Evolutionary conservation across 2,113 vertebrate genomes (phyloP).

Genomic region (Elanus axillaris): DNA sequence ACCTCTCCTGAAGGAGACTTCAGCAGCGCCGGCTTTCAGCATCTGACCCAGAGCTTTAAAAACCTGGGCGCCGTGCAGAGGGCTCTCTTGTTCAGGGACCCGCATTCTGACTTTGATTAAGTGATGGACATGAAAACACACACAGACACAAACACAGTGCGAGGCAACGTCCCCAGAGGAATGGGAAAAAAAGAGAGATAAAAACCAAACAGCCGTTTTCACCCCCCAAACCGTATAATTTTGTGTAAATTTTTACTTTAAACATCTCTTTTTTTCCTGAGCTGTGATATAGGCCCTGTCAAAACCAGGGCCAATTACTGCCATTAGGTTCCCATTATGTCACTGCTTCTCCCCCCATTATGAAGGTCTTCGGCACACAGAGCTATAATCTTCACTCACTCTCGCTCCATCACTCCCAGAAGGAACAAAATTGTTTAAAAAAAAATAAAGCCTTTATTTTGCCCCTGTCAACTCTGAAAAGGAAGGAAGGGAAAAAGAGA

Average conservation of each 20-base stretch:
- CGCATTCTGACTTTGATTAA: slow-evolving; percentile 58
- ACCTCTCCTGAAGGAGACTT: slow-evolving; percentile 1
- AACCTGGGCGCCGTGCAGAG: rapidly evolving
- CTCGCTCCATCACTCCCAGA: slow-evolving; percentile 91
- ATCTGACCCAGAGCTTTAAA: slow-evolving; percentile 16
- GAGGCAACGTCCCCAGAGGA: slow-evolving; percentile 59
- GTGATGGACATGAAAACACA: slow-evolving; percentile 63
- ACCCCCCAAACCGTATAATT: slow-evolving; percentile 91
- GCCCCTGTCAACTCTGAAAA: slow-evolving; percentile 84
- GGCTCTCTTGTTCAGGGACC: slow-evolving; percentile 52
- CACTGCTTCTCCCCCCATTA: slow-evolving; percentile 86
- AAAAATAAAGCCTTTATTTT: slow-evolving; percentile 82
- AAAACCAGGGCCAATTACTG: slow-evolving; percentile 98
- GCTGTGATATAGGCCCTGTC: slow-evolving; percentile 98
- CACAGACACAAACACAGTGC: slow-evolving; percentile 59
- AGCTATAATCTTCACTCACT: slow-evolving; percentile 99
- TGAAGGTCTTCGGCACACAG: slow-evolving; percentile 86
- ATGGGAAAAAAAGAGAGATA: slow-evolving; percentile 69
- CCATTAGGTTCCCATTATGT: slow-evolving; percentile 99
- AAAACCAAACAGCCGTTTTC: slow-evolving; percentile 89
- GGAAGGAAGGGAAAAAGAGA: slow-evolving; percentile 69
- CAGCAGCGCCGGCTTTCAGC: neutral
- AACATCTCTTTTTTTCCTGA: slow-evolving; percentile 91
- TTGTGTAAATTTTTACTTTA: slow-evolving; percentile 98
- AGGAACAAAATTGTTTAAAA: slow-evolving; percentile 87